These are phyloP conservation scores for Leptodactylus fuscus DNA, from an alignment of 2,113 vertebrate genomes.

Conservation along the genomic window DNA sequence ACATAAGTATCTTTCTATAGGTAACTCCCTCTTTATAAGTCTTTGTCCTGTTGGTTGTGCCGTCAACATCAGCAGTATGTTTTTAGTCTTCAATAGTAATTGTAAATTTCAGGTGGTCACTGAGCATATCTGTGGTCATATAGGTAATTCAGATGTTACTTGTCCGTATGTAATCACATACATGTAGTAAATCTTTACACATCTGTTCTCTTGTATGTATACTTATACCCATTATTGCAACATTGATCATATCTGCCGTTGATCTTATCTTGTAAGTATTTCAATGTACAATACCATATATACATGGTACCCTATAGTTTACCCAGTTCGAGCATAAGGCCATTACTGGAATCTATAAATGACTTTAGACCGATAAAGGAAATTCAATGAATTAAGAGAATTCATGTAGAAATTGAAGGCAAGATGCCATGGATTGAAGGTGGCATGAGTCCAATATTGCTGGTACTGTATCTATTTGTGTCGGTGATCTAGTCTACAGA, in stretches of 20 bases:
- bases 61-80: no score
- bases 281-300: not conserved
- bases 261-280: no score
- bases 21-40: not conserved
- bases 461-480: conserved; percentile 53
- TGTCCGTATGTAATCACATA: no score
- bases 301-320: not conserved
- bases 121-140: no score
- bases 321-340: not conserved
- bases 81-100: no score
- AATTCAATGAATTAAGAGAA: conserved; percentile 38
- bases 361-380: not conserved
- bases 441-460: conserved; percentile 49
- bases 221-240: not conserved
- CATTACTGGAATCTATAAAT: conserved; percentile 20
- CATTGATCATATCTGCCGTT: not conserved
- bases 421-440: conserved; percentile 37
- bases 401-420: conserved; percentile 33
- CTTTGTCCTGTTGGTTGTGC: no score
- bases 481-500: conserved; percentile 52
- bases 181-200: no score
- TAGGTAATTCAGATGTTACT: not conserved
- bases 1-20: no score
- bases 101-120: not conserved
- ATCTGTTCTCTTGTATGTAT: not conserved